Conservation (phyloP, 2,797 vertebrate species). For the Cyprinella venusta region DNA sequence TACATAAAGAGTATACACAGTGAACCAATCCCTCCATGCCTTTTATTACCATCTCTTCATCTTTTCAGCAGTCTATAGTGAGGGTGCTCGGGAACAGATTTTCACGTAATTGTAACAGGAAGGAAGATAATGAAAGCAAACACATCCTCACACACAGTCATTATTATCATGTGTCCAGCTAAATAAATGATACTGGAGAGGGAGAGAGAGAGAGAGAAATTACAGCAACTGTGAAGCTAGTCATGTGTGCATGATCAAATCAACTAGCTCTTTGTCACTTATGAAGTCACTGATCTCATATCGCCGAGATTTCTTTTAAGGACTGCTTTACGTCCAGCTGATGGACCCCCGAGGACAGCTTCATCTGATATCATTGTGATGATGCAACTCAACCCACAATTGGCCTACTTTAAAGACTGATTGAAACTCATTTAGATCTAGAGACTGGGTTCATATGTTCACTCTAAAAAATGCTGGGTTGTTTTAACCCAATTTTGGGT, state of each 20-base stretch:
- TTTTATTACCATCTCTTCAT: slow-evolving; percentile 26
- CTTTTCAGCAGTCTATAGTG: slow-evolving; percentile 5
- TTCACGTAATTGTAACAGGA: slow-evolving; percentile 43
- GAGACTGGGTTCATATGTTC: slow-evolving; percentile 14
- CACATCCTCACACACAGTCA: slow-evolving; percentile 20
- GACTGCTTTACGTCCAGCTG: not conserved
- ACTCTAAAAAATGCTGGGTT: too few species aligned
- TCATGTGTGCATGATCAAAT: slow-evolving; percentile 29
- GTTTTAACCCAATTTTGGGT: too few species aligned
- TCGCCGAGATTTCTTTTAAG: not conserved
- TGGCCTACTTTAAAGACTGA: slow-evolving; percentile 22
- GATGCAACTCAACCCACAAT: slow-evolving; percentile 8
- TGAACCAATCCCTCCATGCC: not conserved
- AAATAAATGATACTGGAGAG: slow-evolving; percentile 31
- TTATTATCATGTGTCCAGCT: slow-evolving; percentile 28
- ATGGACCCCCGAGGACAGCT: not conserved
- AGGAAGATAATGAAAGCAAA: slow-evolving; percentile 47
- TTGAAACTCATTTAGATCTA: slow-evolving; percentile 22
- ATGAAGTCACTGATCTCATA: slow-evolving; percentile 5
- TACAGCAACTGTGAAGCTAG: slow-evolving; percentile 24
- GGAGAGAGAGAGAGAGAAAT: not conserved
- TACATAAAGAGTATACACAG: slow-evolving; percentile 11
- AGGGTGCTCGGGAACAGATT: not conserved
- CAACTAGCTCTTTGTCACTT: slow-evolving; percentile 21
- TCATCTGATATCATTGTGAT: slow-evolving; percentile 18